These are phyloP conservation scores for Maccullochella peelii DNA, from an alignment of 2,113 vertebrate species.

Conservation along the genomic window DNA sequence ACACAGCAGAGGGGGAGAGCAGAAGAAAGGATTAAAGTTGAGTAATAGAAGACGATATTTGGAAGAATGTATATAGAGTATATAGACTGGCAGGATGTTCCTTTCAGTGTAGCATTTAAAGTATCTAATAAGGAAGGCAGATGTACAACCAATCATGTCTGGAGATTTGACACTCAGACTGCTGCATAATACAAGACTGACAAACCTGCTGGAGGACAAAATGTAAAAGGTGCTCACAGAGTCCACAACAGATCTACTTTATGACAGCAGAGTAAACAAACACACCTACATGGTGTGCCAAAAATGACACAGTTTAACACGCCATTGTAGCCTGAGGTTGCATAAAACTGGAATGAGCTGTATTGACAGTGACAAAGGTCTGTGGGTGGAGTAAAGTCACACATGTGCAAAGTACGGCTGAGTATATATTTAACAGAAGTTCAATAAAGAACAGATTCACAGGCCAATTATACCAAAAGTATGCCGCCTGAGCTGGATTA, in stretches of 20 bases:
- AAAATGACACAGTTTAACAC: neutral
- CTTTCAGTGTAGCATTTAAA: neutral
- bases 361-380: constrained; percentile 44
- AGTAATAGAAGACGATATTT: neutral
- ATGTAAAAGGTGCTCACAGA: too few species aligned
- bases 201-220: neutral
- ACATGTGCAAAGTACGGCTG: constrained; percentile 48
- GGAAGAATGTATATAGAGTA: neutral
- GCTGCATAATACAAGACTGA: neutral
- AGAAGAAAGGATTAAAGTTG: neutral
- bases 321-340: neutral
- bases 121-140: neutral
- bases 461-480: too few species aligned
- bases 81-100: neutral
- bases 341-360: neutral
- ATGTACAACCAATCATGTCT: neutral
- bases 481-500: neutral
- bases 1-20: neutral
- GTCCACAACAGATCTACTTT: neutral
- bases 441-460: neutral
- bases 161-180: neutral
- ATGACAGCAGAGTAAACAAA: neutral
- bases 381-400: constrained; percentile 5
- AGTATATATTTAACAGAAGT: constrained; percentile 64
- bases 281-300: constrained; percentile 7